Evolutionary conservation across 92 coral and sea anemone genomes (phyloP), one percentile per base, ranked within the genome.

Genomic region (Epizoanthus illoricatus): DNA sequence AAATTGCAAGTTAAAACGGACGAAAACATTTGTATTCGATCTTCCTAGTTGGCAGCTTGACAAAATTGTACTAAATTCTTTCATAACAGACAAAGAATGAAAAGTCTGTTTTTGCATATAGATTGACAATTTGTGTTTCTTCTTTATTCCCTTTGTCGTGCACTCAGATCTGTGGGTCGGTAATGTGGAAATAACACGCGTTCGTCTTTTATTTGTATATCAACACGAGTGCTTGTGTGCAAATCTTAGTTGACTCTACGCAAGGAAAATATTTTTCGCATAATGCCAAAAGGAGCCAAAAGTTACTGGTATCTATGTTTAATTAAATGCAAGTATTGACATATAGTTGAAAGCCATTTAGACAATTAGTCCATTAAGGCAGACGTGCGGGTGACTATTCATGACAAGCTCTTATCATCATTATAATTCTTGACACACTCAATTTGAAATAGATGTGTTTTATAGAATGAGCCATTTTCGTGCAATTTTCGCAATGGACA

Each of bases 291-390:
- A 41, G 40, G 61, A 20, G 70, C 61, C 23, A 42, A 56, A 68
- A 68, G 64, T 28, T 40, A 40, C 60, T 59, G 55, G 85, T 84
- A 60, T 88, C 73, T 42, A 59, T 59, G 76, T 56, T 56, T 85
- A 84, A 84, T 80, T 84, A 80, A 74, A 88, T 88, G 88, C 91
- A 80, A 84, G 80, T 79, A 84, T 80, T 79, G 86, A 58, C 78
- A 74, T 55, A 67, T 40, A 52, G 82, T 62, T 78, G 85, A 79
- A 73, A 82, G 73, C 88, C 91, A 88, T 88, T 88, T 79, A 73
- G 85, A 63, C 84, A 88, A 88, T 88, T 88, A 88, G 88, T 81
- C 88, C 91, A 88, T 88, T 88, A 80, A 84, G 47, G 5, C 70
- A 59, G 71, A 78, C 82, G 42, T 78, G 72, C 82, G 70, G 82